phyloP scores from a whole-genome alignment of 2,113 vertebrate genomes.

The Odobenus rosmarus region DNA sequence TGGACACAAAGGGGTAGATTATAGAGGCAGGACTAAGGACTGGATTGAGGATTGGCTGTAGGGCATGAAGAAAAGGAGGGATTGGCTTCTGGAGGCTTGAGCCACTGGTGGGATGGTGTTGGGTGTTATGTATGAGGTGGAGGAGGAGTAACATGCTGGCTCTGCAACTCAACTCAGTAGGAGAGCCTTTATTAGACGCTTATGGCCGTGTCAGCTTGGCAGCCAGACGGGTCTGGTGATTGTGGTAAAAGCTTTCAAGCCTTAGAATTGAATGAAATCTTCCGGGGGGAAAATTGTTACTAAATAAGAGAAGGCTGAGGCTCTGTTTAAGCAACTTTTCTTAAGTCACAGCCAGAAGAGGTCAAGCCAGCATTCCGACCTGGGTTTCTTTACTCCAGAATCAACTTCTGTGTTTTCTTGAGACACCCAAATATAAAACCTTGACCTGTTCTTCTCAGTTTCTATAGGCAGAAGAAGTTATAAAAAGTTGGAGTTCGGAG shows the following conservation, averaged over 20 bases:
- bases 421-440: neutral
- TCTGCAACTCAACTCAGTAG: no score
- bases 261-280: neutral
- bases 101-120: neutral
- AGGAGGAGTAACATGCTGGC: neutral
- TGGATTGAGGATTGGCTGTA: neutral
- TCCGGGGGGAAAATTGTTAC: no score
- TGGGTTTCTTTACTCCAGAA: neutral
- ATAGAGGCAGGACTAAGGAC: neutral
- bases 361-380: neutral
- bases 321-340: neutral
- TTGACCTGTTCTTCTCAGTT: neutral
- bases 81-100: neutral
- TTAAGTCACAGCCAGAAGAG: neutral
- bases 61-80: neutral
- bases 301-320: neutral
- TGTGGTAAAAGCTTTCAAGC: neutral
- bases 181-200: neutral
- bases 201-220: neutral
- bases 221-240: neutral
- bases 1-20: rapidly evolving
- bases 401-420: neutral
- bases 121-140: neutral
- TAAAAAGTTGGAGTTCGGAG: neutral
- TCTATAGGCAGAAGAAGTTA: neutral